Evolutionary conservation across 2,888 invertebrate genomes (phyloP).

Genomic region (Chymomyza caudatula): DNA sequence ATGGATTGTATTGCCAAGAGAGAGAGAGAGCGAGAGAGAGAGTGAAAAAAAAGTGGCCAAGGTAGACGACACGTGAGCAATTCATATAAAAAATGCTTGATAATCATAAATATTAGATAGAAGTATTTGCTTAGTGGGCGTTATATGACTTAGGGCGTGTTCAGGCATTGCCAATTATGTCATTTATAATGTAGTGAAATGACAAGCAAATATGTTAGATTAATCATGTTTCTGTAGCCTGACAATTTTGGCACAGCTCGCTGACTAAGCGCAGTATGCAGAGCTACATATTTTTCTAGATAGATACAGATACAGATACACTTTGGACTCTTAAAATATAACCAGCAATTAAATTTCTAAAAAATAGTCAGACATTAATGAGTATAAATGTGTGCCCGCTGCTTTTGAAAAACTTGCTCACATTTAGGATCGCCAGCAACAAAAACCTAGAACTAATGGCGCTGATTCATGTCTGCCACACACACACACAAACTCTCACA

Average conservation of each 20-base stretch:
- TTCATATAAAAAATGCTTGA: not conserved
- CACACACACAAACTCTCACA: too few species aligned
- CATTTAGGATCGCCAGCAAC: not conserved
- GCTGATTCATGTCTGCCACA: not conserved
- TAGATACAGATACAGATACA: not conserved
- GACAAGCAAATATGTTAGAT: not conserved
- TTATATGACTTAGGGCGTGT: not conserved
- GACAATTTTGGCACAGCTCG: not conserved
- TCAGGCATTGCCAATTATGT: not conserved
- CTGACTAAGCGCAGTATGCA: not conserved
- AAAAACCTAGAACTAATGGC: not conserved
- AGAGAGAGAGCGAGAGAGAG: too few species aligned
- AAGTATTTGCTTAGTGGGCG: not conserved
- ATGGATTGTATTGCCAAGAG: slow-evolving; percentile 55
- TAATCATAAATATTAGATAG: not conserved
- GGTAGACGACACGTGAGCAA: not conserved
- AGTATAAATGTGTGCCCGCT: not conserved
- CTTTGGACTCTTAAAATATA: not conserved
- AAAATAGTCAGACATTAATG: not conserved
- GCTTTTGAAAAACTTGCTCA: not conserved
- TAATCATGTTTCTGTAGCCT: not conserved
- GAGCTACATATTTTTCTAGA: not conserved
- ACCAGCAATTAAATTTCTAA: slow-evolving; percentile 4
- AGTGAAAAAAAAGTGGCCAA: not conserved
- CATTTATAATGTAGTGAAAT: not conserved